phyloP scores from a whole-genome alignment of 2,113 vertebrate species.

The Pygoscelis adeliae region DNA sequence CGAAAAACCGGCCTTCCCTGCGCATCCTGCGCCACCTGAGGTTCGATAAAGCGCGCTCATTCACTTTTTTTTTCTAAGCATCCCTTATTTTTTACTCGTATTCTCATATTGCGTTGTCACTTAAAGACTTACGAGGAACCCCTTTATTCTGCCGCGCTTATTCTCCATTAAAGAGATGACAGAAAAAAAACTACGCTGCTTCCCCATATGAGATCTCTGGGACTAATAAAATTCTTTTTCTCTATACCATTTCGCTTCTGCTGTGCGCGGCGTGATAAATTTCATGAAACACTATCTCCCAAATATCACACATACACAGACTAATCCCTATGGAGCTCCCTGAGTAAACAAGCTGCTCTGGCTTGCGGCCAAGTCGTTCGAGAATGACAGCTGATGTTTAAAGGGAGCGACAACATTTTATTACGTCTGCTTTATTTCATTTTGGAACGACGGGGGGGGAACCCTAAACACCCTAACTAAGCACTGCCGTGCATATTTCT shows the following conservation, averaged over 20 bases:
- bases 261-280: rapidly evolving
- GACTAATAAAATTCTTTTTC: rapidly evolving
- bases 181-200: neutral
- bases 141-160: rapidly evolving
- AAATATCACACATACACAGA: too few species aligned
- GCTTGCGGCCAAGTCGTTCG: rapidly evolving
- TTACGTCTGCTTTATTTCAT: neutral
- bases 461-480: rapidly evolving
- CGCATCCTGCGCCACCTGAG: rapidly evolving
- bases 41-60: rapidly evolving
- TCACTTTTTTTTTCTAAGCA: neutral
- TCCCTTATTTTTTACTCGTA: rapidly evolving
- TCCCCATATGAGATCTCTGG: rapidly evolving
- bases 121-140: rapidly evolving
- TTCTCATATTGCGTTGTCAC: rapidly evolving
- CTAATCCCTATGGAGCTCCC: neutral
- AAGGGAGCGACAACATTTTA: neutral
- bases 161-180: too few species aligned
- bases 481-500: rapidly evolving
- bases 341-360: neutral
- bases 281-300: neutral
- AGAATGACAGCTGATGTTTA: neutral
- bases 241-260: rapidly evolving
- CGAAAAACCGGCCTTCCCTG: rapidly evolving
- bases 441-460: rapidly evolving